Percentiles rank a stretch among this genome's conserved stretches.
These are phyloP conservation scores for Limnephilus rhombicus DNA, from an alignment of 2,888 invertebrate genomes.

Conservation along the genomic window DNA sequence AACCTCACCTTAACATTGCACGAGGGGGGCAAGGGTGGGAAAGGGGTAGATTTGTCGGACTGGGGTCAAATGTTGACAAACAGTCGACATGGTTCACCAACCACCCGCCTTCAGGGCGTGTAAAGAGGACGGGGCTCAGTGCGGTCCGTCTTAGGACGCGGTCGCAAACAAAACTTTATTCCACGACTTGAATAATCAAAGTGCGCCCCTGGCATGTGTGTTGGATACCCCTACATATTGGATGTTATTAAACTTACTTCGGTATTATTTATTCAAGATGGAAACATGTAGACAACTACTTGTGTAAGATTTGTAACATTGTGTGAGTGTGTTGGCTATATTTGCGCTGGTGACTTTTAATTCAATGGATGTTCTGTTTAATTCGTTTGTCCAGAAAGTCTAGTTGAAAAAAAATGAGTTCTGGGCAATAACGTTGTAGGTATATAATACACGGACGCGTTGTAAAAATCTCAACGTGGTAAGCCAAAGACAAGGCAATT, in stretches of 20 bases:
- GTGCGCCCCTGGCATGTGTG: constrained; percentile 39
- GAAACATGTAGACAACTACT: background rate
- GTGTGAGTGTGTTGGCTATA: background rate
- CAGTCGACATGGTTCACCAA: constrained; percentile 63
- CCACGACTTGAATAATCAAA: constrained; percentile 45
- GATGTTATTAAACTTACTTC: constrained; percentile 24
- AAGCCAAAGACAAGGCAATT: no score
- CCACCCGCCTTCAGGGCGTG: constrained; percentile 60
- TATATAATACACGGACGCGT: no score
- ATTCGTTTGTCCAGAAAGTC: no score
- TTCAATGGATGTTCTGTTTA: background rate
- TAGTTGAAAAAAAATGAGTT: no score
- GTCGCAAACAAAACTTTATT: constrained; percentile 42
- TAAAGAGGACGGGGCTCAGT: constrained; percentile 50
- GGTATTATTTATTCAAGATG: background rate
- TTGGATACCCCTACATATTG: constrained; percentile 31
- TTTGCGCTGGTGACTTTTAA: background rate
- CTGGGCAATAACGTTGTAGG: no score
- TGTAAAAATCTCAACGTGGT: no score
- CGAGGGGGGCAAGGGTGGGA: background rate
- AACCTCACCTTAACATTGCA: background rate
- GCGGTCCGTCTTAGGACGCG: constrained; percentile 31
- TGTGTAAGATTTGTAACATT: background rate
- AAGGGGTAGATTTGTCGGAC: constrained; percentile 48
- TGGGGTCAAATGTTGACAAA: constrained; percentile 64